phyloP scores from a whole-genome alignment of 2,113 vertebrate genomes.

The Passer montanus region DNA sequence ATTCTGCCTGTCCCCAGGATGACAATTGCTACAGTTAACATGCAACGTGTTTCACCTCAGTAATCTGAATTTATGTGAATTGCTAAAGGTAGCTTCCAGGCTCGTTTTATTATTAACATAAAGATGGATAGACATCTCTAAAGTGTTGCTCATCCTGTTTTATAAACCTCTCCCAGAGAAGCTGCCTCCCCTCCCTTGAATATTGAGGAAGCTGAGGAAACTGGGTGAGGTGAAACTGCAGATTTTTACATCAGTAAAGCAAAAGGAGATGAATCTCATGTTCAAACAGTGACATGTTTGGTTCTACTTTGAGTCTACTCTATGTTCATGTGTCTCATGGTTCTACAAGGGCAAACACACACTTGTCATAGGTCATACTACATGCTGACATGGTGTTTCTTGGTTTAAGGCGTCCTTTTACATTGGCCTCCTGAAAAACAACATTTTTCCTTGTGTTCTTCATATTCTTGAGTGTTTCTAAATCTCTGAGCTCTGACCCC shows the following conservation, averaged over 20 bases:
- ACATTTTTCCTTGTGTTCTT: neutral
- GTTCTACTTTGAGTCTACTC: neutral
- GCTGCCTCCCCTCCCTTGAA: neutral
- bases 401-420: neutral
- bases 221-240: neutral
- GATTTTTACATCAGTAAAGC: neutral
- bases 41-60: neutral
- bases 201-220: neutral
- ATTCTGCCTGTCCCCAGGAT: neutral
- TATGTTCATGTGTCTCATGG: neutral
- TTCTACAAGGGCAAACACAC: neutral
- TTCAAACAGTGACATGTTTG: neutral
- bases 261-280: neutral
- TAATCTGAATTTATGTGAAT: conserved; percentile 14
- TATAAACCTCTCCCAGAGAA: neutral
- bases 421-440: neutral
- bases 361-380: neutral
- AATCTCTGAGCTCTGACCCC: neutral
- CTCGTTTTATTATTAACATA: conserved; percentile 21
- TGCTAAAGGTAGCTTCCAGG: neutral
- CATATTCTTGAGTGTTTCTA: neutral
- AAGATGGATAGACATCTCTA: neutral
- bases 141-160: neutral
- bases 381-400: neutral
- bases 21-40: neutral